phyloP scores from a whole-genome alignment of 2,888 invertebrate species.

The Trachelus stipa region DNA sequence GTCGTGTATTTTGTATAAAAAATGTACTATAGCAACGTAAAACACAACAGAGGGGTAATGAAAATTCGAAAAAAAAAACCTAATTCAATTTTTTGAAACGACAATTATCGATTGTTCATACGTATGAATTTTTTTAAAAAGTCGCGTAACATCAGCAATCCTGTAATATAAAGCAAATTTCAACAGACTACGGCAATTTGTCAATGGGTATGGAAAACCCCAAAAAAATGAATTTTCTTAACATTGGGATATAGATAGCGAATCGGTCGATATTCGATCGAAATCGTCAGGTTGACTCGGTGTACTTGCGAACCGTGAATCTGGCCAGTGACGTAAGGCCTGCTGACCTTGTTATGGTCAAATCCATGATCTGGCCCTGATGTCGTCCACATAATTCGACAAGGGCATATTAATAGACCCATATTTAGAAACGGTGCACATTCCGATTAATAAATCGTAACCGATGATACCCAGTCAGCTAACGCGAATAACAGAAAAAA shows the following conservation, averaged over 20 bases:
- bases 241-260: neutral
- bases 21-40: neutral
- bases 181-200: neutral
- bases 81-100: neutral
- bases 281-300: neutral
- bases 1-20: neutral
- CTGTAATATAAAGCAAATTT: neutral
- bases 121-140: neutral
- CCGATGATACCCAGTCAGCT: neutral
- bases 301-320: neutral
- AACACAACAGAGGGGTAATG: neutral
- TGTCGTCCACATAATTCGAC: neutral
- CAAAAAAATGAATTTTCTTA: neutral
- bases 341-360: constrained; percentile 9
- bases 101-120: neutral
- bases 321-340: neutral
- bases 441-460: neutral
- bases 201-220: neutral
- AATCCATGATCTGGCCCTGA: neutral
- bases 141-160: neutral
- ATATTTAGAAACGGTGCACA: neutral
- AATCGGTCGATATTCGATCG: neutral
- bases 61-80: neutral
- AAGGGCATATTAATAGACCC: neutral
- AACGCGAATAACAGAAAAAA: neutral